phyloP scores from a whole-genome alignment of 2,797 vertebrate genomes.

The Eulemur albifrons region DNA sequence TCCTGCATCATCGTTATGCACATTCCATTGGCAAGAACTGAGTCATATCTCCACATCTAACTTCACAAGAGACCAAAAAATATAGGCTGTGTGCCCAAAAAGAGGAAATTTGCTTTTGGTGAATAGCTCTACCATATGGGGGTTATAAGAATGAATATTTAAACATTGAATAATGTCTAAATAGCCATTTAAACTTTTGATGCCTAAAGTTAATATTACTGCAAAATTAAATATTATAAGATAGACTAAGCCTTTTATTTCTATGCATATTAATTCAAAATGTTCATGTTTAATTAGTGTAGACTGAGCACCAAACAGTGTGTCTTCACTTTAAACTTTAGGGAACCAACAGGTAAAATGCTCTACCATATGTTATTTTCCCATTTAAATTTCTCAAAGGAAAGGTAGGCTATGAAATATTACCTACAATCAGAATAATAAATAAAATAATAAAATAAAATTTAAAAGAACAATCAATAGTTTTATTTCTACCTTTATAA shows the following conservation, averaged over 20 bases:
- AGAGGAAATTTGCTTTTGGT: not conserved
- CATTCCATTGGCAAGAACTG: not conserved
- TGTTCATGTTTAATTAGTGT: not conserved
- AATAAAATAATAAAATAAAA: not conserved
- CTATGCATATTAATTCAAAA: not conserved
- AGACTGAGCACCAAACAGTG: not conserved
- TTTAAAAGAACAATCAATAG: not conserved
- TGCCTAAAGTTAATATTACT: not conserved
- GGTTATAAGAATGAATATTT: not conserved
- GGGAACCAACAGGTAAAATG: not conserved
- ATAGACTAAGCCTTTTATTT: not conserved
- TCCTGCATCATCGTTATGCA: not conserved
- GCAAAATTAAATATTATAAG: not conserved
- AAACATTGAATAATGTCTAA: not conserved
- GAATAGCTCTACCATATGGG: not conserved
- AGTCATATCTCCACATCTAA: not conserved
- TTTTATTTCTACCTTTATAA: not conserved
- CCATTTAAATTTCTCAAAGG: not conserved
- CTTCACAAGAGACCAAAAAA: not conserved
- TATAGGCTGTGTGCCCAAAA: not conserved
- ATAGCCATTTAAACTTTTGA: not conserved
- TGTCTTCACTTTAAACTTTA: not conserved
- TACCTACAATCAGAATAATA: not conserved
- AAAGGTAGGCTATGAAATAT: not conserved
- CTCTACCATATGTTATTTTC: not conserved